A percentile compares a stretch with the other conserved stretches of the same genome.
These are phyloP conservation scores for Hemiprocne comata DNA, from an alignment of 2,113 vertebrate genomes.

Conservation along the genomic window DNA sequence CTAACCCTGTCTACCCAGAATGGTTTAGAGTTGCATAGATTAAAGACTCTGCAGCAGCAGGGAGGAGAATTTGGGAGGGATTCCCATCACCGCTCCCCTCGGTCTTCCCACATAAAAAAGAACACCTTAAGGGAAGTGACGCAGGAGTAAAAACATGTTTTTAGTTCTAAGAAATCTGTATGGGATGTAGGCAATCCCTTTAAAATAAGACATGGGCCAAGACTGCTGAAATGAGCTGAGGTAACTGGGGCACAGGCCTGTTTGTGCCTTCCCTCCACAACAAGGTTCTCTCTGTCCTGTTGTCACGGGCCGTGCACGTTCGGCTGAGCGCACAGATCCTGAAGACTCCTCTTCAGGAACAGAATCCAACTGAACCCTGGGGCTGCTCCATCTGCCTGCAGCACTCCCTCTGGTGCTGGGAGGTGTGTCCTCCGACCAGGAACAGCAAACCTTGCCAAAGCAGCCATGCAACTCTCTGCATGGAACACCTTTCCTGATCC, in stretches of 20 bases:
- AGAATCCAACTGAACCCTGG: background rate
- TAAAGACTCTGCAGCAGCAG: background rate
- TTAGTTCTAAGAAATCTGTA: background rate
- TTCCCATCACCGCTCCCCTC: background rate
- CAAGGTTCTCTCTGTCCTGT: background rate
- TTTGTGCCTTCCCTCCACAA: background rate
- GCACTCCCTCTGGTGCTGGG: background rate
- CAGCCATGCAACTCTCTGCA: background rate
- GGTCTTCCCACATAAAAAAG: background rate
- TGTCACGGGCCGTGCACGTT: rapidly evolving
- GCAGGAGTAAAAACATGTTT: background rate
- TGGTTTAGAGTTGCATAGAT: background rate
- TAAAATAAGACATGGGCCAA: background rate
- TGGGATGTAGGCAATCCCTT: background rate
- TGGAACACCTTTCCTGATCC: background rate
- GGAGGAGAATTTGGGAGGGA: background rate
- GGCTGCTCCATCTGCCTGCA: background rate
- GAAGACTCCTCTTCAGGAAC: background rate
- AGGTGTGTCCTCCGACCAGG: background rate
- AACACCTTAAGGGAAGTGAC: background rate
- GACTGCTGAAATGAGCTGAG: background rate
- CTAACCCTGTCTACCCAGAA: background rate
- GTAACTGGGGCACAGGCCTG: background rate
- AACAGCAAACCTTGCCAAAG: background rate
- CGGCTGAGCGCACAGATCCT: background rate